Evolutionary conservation across 2,888 invertebrate species (phyloP).

Genomic region (Eupithecia subumbrata): DNA sequence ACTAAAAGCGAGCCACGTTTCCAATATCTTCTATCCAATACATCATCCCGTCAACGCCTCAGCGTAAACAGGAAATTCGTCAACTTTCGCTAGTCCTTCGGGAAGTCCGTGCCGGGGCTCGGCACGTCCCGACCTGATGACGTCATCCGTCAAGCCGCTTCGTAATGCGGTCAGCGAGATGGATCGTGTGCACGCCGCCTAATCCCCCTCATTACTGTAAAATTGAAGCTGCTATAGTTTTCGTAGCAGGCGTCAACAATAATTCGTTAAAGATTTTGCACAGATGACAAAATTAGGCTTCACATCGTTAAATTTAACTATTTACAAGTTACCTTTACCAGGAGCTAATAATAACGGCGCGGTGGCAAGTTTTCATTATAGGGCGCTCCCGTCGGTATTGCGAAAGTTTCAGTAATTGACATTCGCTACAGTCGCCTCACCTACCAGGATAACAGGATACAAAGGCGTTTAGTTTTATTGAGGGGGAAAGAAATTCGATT

Average conservation of each 20-base stretch:
- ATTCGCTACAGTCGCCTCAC: constrained; percentile 51
- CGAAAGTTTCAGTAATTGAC: constrained; percentile 68
- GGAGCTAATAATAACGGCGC: constrained; percentile 53
- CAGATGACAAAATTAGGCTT: not conserved
- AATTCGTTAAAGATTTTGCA: not conserved
- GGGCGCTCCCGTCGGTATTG: constrained; percentile 57
- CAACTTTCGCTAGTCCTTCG: constrained; percentile 7
- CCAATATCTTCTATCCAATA: constrained; percentile 14
- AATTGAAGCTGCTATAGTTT: not conserved
- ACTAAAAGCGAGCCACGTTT: constrained; percentile 6
- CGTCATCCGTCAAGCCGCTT: constrained; percentile 48
- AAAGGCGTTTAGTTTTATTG: constrained; percentile 33
- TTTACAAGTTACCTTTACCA: constrained; percentile 42
- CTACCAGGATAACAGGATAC: constrained; percentile 46
- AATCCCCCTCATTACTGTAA: constrained; percentile 26
- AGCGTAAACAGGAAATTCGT: constrained; percentile 18
- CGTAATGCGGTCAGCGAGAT: constrained; percentile 47
- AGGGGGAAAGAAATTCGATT: constrained; percentile 29
- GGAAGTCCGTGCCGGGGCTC: constrained; percentile 3
- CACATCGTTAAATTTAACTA: not conserved
- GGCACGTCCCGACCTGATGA: constrained; percentile 20
- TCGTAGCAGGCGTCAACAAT: not conserved
- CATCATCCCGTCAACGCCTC: constrained; percentile 11
- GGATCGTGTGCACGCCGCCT: constrained; percentile 38
- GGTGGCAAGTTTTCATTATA: constrained; percentile 59